Percentiles rank a stretch among this genome's conserved stretches.
Evolutionary conservation across 2,113 vertebrate genomes (phyloP).

Genomic region (Epinephelus cyanopodus): DNA sequence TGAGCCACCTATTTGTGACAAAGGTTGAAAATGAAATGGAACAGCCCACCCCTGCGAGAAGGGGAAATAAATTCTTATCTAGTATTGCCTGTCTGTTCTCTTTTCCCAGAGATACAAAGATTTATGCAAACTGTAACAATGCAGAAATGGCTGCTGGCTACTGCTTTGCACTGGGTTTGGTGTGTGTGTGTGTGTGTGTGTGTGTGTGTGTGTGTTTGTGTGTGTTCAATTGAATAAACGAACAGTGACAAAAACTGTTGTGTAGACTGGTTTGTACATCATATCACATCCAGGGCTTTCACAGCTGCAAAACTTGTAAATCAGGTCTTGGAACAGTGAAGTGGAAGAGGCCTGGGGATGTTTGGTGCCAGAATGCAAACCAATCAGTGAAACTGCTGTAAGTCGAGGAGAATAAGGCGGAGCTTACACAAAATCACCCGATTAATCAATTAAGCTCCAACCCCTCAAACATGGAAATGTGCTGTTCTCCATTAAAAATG

Average conservation of each 20-base stretch:
- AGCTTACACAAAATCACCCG: neutral
- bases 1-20: slow-evolving; percentile 64
- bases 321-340: slow-evolving; percentile 38
- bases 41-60: slow-evolving; percentile 48
- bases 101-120: slow-evolving; percentile 52
- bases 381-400: slow-evolving; percentile 20
- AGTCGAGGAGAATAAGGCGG: slow-evolving; percentile 10
- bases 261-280: slow-evolving; percentile 38
- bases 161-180: slow-evolving; percentile 28
- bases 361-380: slow-evolving; percentile 42
- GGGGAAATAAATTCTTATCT: slow-evolving; percentile 61
- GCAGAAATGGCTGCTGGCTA: slow-evolving; percentile 57
- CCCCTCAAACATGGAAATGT: neutral
- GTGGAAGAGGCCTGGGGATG: slow-evolving; percentile 42
- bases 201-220: slow-evolving; percentile 10
- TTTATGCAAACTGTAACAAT: slow-evolving; percentile 66
- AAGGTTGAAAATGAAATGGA: slow-evolving; percentile 61
- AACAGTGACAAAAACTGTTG: slow-evolving; percentile 41
- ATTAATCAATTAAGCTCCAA: slow-evolving; percentile 33
- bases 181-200: slow-evolving; percentile 9
- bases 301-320: slow-evolving; percentile 47
- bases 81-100: slow-evolving; percentile 60
- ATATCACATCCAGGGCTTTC: slow-evolving; percentile 40
- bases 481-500: neutral
- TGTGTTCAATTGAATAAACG: slow-evolving; percentile 30